Base-by-base conservation (phyloP, 1,140 invertebrate genomes). In the Ips typographus region DNA sequence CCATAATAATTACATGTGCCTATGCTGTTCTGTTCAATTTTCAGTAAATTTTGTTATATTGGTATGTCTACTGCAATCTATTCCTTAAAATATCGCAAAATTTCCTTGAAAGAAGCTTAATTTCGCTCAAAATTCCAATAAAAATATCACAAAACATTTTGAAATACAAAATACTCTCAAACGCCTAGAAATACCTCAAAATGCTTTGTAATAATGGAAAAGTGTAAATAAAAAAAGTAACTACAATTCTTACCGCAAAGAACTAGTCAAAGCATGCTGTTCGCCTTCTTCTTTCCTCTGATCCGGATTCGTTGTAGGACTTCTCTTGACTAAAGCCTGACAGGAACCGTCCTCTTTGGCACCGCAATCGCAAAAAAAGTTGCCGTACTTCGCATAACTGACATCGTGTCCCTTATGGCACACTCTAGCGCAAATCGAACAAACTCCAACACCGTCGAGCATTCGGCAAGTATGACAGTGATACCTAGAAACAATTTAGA, bases 331-430 rank as follows among this genome's bases (percentile, higher is more conserved):
- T 49, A 94, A 82, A 8, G 92, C 92, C 82, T 90, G 86, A 72
- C 83, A 85, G 6, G 87, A 88, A 1, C 89, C 88, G 78, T 97
- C 95, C 71, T 96, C 94, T 80, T 97, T 97, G 4, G 95, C 96
- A 2, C 97, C 97, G 82, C 97, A 99, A 80, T 99, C 96, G 80
- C 97, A 99, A 83, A 99, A 99, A 84, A 99, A 99, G 73, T 97
- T 98, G 2, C 96, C 97, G 80, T 94, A 97, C 80, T 99, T 99
- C 36, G 96, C 94, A 81, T 99, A 99, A 0, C 95, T 97, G 0
- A 99, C 89, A 79, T 99, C 97, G 80, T 99, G 96, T 7, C 93
- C 94, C 71, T 93, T 90, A 80, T 99, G 97, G 78, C 97, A 99
- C 2, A 99, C 96, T 65, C 94, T 86, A 1, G 96, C 97, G 83